Base-by-base conservation (phyloP, 2,888 invertebrate species). In the Embidobia sp. region DNA sequence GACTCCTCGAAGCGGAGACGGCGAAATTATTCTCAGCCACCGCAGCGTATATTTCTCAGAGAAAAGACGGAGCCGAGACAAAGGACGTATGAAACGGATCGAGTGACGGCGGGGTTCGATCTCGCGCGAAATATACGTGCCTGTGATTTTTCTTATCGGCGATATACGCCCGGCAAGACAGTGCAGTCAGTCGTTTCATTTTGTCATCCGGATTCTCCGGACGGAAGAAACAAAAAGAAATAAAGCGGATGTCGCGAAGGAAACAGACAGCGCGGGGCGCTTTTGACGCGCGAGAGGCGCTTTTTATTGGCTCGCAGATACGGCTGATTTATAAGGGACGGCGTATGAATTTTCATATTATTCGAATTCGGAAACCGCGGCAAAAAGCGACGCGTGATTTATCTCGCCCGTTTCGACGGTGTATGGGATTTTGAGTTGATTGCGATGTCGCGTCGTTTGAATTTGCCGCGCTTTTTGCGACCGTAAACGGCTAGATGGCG, bases 171-270 rank as follows among this genome's bases (percentile, higher is more conserved):
- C n/a, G n/a, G n/a, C n/a, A n/a, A n/a, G n/a, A n/a, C n/a, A n/a
- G n/a, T n/a, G n/a, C n/a, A n/a, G n/a, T n/a, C 76, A 40, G 27
- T 53, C 66, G 70, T 77, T 77, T 77, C 61, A 70, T 77, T 77
- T 53, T 70, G 70, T 70, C 76, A 66, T 55, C 22, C 40, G 63
- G 48, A 48, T 51, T 48, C 48, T 35, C 51, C 11, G 42, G n/a
- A 10, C 13, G 13, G 18, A 10, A 8, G 10, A 3, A 11, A 18
- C 16, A 18, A 73, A 57, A 46, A 40, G 13, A 26, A 63, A 18
- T 63, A 29, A 22, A 8, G 15, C 27, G 22, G 48, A 37, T 46
- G 53, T 63, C 53, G 44, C 37, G 61, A 19, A 64, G 10, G 63
- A 37, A 53, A 42, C n/a, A n/a, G n/a, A n/a, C n/a, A n/a, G n/a